Conservation (phyloP, 1,140 invertebrate genomes). For the Arion vulgaris region DNA sequence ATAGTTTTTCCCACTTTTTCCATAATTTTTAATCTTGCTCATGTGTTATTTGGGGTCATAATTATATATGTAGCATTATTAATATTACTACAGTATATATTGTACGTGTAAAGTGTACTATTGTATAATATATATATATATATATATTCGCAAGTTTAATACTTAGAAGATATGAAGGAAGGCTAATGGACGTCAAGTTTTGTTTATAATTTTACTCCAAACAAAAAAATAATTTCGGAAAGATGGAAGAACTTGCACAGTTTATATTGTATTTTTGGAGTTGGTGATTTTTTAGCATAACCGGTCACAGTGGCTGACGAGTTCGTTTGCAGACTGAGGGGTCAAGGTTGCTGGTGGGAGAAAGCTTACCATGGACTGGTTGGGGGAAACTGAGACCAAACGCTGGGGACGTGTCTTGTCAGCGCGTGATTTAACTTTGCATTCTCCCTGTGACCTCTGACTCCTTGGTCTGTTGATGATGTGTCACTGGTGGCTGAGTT, state of each 20-base stretch:
- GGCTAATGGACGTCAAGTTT: no score
- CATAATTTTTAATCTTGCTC: neutral
- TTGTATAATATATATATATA: neutral
- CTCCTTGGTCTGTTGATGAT: neutral
- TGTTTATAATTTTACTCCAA: neutral
- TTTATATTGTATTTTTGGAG: neutral
- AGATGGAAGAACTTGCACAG: neutral
- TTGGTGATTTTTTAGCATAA: no score
- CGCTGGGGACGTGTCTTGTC: constrained; percentile 19
- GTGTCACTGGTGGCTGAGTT: no score
- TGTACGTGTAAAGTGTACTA: no score
- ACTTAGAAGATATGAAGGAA: neutral
- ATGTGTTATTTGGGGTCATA: neutral
- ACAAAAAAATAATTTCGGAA: no score
- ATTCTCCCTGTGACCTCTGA: neutral
- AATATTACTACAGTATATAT: constrained; percentile 4
- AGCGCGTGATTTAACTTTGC: neutral
- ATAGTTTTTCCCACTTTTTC: neutral
- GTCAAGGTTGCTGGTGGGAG: neutral
- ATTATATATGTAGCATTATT: neutral
- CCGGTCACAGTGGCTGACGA: neutral
- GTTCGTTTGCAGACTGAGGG: neutral
- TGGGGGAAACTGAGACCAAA: constrained; percentile 17
- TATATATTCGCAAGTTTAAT: neutral
- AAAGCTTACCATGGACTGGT: constrained; percentile 2